phyloP scores from a whole-genome alignment of 2,888 invertebrate species.

The Halocaridina rubra region DNA sequence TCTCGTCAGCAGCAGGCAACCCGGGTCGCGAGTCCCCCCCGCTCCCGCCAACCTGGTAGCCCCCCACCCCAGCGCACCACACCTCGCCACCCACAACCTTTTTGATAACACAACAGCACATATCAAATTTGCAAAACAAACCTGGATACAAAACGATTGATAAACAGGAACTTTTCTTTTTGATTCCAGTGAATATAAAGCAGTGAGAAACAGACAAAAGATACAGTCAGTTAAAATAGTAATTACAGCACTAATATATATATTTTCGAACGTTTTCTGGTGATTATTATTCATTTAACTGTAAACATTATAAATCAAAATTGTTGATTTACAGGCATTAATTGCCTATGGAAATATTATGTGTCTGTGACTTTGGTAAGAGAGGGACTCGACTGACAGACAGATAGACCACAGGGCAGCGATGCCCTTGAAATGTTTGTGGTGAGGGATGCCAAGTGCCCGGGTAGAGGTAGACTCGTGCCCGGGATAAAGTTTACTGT shows the following conservation, averaged over 20 bases:
- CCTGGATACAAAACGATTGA: too few relatives aligned
- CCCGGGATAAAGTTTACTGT: slow-evolving; percentile 54
- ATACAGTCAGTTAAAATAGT: too few relatives aligned
- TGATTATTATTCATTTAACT: too few relatives aligned
- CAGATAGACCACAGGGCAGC: slow-evolving; percentile 40
- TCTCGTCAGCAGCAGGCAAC: slow-evolving; percentile 49
- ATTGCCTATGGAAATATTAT: too few relatives aligned
- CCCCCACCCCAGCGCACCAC: slow-evolving; percentile 45
- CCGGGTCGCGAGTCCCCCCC: slow-evolving; percentile 55
- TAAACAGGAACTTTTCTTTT: too few relatives aligned
- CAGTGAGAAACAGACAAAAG: too few relatives aligned
- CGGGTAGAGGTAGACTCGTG: slow-evolving; percentile 58
- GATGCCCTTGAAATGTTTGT: slow-evolving; percentile 36
- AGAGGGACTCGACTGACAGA: slow-evolving; percentile 35
- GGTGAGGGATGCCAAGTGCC: slow-evolving; percentile 59
- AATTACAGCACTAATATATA: too few relatives aligned
- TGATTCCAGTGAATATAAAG: too few relatives aligned
- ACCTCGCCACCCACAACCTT: slow-evolving; percentile 29
- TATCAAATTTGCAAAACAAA: not conserved
- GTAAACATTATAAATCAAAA: too few relatives aligned
- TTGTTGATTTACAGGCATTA: too few relatives aligned
- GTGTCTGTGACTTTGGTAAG: slow-evolving; percentile 31
- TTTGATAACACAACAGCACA: slow-evolving; percentile 25
- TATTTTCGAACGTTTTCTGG: too few relatives aligned
- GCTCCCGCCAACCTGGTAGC: slow-evolving; percentile 55